Evolutionary conservation across 2,113 vertebrate genomes (phyloP).

Genomic region (Thryonomys swinderianus): DNA sequence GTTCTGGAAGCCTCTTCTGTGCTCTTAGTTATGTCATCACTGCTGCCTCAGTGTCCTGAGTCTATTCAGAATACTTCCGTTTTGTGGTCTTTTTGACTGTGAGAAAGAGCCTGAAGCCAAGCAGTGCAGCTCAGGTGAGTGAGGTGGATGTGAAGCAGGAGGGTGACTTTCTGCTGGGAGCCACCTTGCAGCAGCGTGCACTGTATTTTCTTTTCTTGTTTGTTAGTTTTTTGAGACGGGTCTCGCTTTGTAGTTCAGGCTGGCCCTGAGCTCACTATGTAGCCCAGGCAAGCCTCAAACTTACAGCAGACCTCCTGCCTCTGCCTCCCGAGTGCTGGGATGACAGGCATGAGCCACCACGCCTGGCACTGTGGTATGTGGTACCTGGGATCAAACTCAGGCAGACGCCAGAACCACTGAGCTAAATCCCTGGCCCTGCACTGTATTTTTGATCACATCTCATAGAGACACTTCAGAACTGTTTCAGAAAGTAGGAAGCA

Average conservation of each 20-base stretch:
- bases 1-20: neutral
- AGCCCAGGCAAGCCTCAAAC: too few species aligned
- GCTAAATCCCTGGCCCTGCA: too few species aligned
- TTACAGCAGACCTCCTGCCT: too few species aligned
- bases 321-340: too few species aligned
- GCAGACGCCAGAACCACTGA: too few species aligned
- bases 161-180: neutral
- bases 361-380: too few species aligned
- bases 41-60: neutral
- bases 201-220: neutral
- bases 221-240: too few species aligned
- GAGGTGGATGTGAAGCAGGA: neutral
- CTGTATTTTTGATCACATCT: too few species aligned
- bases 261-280: too few species aligned
- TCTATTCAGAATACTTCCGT: neutral
- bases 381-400: too few species aligned
- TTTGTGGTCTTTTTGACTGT: neutral
- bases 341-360: too few species aligned
- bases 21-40: neutral
- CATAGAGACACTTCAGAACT: neutral
- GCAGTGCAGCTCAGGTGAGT: neutral
- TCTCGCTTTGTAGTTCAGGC: too few species aligned
- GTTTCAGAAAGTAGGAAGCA: neutral
- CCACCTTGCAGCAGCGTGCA: neutral
- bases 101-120: neutral